Conservation (phyloP, 2,888 invertebrate genomes). For the Euplexia lucipara region DNA sequence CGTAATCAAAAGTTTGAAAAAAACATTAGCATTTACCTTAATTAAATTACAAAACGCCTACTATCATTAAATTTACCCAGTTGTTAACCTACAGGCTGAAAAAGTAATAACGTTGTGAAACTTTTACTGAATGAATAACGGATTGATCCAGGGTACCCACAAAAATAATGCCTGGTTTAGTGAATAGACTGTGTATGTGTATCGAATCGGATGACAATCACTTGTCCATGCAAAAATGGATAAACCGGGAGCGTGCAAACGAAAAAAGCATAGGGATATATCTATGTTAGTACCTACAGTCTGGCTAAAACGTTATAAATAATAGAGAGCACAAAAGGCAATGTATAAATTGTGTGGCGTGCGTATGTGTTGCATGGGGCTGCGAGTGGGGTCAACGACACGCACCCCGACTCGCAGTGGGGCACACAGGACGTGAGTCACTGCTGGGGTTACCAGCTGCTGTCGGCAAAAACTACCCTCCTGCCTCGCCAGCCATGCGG, state of each 20-base stretch:
- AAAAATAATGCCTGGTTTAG: constrained; percentile 47
- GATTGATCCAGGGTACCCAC: constrained; percentile 25
- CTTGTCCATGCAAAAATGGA: constrained; percentile 78
- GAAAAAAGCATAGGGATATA: constrained; percentile 76
- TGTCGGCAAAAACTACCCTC: constrained; percentile 88
- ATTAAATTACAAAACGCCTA: too few relatives aligned
- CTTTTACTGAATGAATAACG: constrained; percentile 37
- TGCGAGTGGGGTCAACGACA: constrained; percentile 89
- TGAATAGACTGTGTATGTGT: constrained; percentile 51
- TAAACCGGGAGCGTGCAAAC: constrained; percentile 75
- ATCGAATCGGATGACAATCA: constrained; percentile 67
- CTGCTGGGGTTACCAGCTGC: constrained; percentile 89
- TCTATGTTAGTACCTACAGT: too few relatives aligned
- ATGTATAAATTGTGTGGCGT: constrained; percentile 85
- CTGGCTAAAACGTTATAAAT: constrained; percentile 83
- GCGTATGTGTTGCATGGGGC: constrained; percentile 84
- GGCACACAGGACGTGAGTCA: constrained; percentile 90
- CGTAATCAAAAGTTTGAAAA: too few relatives aligned
- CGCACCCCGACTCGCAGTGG: constrained; percentile 88
- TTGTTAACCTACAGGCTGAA: constrained; percentile 3
- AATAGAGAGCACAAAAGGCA: constrained; percentile 87
- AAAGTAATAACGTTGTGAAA: constrained; percentile 23
- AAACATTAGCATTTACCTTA: too few relatives aligned
- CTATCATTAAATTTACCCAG: too few relatives aligned
- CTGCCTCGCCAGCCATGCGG: constrained; percentile 68